Conservation (phyloP, 2,888 invertebrate genomes). For the Drosophila heteroneura region DNA sequence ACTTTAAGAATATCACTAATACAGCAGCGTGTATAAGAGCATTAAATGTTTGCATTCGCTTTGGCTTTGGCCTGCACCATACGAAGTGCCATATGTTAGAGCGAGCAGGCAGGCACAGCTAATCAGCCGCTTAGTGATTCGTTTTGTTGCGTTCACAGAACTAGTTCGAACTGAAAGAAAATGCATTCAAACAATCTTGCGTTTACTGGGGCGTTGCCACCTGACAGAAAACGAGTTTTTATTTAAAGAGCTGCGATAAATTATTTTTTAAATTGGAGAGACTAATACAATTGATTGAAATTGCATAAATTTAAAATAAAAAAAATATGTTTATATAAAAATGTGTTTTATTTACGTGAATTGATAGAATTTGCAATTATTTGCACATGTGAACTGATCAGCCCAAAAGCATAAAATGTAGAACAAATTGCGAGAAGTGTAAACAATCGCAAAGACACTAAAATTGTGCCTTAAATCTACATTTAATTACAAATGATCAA, state of each 20-base stretch:
- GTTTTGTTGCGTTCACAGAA: constrained; percentile 43
- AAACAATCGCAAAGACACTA: not conserved
- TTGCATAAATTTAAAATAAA: not conserved
- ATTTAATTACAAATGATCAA: not conserved
- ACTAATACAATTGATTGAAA: not conserved
- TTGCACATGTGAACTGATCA: not conserved
- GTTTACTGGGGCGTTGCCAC: constrained; percentile 45
- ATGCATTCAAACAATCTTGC: constrained; percentile 55
- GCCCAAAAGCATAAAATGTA: not conserved
- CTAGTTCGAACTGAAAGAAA: constrained; percentile 42
- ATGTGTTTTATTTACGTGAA: not conserved
- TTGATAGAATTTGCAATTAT: not conserved
- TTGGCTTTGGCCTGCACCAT: constrained; percentile 26
- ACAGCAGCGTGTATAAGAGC: constrained; percentile 41
- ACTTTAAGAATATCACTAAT: constrained; percentile 32
- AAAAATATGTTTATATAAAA: not conserved
- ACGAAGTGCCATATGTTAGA: constrained; percentile 31
- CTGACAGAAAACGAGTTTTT: constrained; percentile 18
- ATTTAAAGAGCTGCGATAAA: not conserved
- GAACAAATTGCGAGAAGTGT: too few species aligned
- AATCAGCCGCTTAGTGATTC: constrained; percentile 53
- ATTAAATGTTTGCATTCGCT: constrained; percentile 25
- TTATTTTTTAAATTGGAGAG: not conserved
- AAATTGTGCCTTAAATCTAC: not conserved
- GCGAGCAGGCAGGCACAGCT: constrained; percentile 34